Evolutionary conservation across 2,113 vertebrate genomes (phyloP).

Genomic region (Cyanoliseus patagonus): DNA sequence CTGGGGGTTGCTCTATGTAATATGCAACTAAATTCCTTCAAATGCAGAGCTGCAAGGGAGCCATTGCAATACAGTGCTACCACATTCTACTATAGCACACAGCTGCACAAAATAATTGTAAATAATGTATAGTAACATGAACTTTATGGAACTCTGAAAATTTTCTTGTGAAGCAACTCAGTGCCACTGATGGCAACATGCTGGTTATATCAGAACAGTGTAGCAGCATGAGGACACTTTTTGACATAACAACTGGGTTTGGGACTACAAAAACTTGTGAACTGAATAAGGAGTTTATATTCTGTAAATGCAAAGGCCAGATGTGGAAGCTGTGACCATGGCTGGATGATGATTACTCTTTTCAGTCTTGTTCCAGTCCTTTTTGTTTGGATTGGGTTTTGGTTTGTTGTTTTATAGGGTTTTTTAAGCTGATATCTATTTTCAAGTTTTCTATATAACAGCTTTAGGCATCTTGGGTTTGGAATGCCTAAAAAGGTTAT

Average conservation of each 20-base stretch:
- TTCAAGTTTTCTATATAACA: not conserved
- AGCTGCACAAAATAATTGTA: not conserved
- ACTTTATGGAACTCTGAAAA: not conserved
- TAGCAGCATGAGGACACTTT: not conserved
- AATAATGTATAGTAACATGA: not conserved
- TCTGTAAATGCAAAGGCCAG: not conserved
- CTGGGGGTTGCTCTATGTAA: not conserved
- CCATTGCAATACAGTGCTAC: not conserved
- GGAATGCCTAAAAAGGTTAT: not conserved
- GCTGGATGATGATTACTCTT: not conserved
- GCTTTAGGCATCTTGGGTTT: not conserved
- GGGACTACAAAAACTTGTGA: not conserved
- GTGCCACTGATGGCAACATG: not conserved
- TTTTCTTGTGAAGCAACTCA: not conserved
- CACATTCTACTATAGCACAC: accelerated
- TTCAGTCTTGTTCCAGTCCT: not conserved
- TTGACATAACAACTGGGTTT: not conserved
- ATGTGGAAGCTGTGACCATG: not conserved
- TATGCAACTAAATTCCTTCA: not conserved
- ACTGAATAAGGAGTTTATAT: not conserved
- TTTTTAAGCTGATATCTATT: not conserved
- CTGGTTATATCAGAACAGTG: not conserved
- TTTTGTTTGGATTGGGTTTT: not conserved
- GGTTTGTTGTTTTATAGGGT: not conserved
- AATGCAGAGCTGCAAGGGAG: not conserved